These are phyloP conservation scores for Cyrtonyx montezumae DNA, from an alignment of 2,113 vertebrate genomes.

Conservation along the genomic window DNA sequence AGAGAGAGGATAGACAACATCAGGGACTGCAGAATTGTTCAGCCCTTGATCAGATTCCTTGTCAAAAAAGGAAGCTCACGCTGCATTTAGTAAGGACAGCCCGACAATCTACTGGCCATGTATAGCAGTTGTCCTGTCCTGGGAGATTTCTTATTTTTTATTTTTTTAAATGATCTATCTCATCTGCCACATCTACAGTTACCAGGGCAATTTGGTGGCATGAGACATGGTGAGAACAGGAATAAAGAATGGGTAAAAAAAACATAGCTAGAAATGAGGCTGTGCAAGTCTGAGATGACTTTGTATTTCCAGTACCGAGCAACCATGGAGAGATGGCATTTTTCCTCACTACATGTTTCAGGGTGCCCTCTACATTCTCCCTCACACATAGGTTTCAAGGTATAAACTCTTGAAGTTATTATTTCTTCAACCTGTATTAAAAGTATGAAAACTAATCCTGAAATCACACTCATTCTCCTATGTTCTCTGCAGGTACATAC, in stretches of 20 bases:
- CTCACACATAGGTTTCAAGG: background rate
- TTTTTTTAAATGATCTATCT: background rate
- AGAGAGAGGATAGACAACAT: background rate
- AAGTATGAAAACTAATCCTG: background rate
- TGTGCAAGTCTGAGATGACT: background rate
- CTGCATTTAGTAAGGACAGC: background rate
- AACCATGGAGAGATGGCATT: background rate
- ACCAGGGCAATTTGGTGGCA: background rate
- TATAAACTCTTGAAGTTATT: background rate
- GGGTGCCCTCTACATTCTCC: background rate
- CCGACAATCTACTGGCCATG: background rate
- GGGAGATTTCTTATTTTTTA: background rate
- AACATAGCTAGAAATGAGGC: background rate
- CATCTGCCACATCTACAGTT: background rate
- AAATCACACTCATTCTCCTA: background rate
- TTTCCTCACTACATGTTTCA: background rate
- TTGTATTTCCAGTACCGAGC: background rate
- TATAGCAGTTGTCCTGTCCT: background rate
- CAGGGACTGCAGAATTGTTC: rapidly evolving
- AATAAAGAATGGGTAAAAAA: background rate
- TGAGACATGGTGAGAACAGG: background rate
- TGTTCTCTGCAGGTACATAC: background rate
- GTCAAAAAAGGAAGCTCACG: background rate
- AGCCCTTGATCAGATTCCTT: background rate
- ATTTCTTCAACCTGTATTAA: background rate